Conservation (phyloP, 2,888 invertebrate genomes). For the Plebejus melissa region DNA sequence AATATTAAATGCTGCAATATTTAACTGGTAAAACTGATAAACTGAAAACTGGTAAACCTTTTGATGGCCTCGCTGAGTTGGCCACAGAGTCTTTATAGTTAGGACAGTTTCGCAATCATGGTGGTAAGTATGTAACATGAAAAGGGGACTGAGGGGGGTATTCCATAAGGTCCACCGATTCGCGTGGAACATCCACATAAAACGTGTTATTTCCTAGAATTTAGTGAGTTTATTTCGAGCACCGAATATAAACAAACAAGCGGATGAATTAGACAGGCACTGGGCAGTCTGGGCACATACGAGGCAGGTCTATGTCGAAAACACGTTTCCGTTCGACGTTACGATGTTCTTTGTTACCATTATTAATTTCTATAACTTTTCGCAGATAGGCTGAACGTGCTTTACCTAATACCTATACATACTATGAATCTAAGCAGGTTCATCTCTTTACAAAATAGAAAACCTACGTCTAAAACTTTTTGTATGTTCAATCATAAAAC, state of each 20-base stretch:
- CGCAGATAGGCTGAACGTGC: background rate
- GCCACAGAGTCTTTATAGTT: background rate
- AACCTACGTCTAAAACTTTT: background rate
- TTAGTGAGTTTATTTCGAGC: constrained; percentile 10
- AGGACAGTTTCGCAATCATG: background rate
- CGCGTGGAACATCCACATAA: constrained; percentile 31
- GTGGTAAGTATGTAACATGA: background rate
- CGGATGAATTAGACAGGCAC: background rate
- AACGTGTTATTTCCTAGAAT: background rate
- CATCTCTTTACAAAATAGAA: background rate
- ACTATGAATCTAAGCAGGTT: background rate
- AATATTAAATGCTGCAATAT: background rate
- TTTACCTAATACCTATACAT: background rate
- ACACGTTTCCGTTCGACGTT: background rate
- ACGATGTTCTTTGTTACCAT: background rate
- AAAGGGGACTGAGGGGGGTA: background rate
- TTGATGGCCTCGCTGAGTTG: too few relatives aligned
- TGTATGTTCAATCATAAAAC: background rate
- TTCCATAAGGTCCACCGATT: background rate
- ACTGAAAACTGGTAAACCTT: too few relatives aligned
- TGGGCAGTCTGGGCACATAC: background rate
- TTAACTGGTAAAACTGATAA: too few relatives aligned
- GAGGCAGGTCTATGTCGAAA: background rate
- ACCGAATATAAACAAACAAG: constrained; percentile 10
- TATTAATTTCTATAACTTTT: background rate